Percentiles rank a stretch among this genome's conserved stretches.
These are phyloP conservation scores for Harpalus rubripes DNA, from an alignment of 2,888 invertebrate genomes.

Conservation along the genomic window DNA sequence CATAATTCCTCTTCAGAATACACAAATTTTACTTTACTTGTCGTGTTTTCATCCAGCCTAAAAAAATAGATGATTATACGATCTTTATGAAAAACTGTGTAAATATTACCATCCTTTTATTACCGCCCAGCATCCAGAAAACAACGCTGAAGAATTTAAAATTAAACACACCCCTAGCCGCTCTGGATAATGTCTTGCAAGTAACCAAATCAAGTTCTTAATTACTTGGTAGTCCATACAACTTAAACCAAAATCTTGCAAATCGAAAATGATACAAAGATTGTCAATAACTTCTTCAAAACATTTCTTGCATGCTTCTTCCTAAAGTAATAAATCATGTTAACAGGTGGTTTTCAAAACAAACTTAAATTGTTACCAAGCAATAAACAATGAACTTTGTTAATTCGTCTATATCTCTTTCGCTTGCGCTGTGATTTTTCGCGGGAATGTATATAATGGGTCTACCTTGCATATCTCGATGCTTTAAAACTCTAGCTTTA, in stretches of 20 bases:
- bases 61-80: constrained; percentile 2
- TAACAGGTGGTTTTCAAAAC: constrained; percentile 38
- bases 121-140: constrained; percentile 88
- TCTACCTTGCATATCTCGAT: constrained; percentile 86
- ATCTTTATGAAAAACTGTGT: constrained; percentile 7
- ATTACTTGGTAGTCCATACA: constrained; percentile 91
- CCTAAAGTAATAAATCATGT: constrained; percentile 77
- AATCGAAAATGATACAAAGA: constrained; percentile 88
- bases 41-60: constrained; percentile 88
- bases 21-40: constrained; percentile 87
- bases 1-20: constrained; percentile 85
- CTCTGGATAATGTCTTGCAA: constrained; percentile 89
- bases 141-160: constrained; percentile 86
- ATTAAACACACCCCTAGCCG: constrained; percentile 87
- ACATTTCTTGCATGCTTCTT: constrained; percentile 87
- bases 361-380: constrained; percentile 79
- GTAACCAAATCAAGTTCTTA: constrained; percentile 88
- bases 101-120: constrained; percentile 84
- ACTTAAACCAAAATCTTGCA: constrained; percentile 85
- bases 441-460: constrained; percentile 90
- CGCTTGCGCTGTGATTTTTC: constrained; percentile 86
- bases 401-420: constrained; percentile 87
- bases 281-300: constrained; percentile 90
- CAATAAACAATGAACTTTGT: constrained; percentile 89
- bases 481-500: constrained; percentile 85